Percentiles rank a stretch among this genome's conserved stretches.
Evolutionary conservation across 2,888 invertebrate species (phyloP).

Genomic region (Nemurella pictetii): DNA sequence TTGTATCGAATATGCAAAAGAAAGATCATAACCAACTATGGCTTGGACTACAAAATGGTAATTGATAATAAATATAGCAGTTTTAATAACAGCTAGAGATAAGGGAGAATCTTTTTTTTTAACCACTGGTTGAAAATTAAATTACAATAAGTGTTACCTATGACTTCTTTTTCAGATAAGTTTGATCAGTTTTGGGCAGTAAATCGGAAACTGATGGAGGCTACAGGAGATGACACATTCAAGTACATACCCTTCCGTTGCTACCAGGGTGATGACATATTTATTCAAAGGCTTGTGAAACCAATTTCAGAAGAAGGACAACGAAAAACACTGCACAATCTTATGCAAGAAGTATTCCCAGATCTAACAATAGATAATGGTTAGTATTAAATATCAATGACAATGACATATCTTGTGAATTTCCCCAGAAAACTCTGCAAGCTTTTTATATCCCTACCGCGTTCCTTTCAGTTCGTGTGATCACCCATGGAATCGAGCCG

Average conservation of each 20-base stretch:
- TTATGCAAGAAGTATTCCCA: constrained; percentile 72
- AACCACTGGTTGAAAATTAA: not conserved
- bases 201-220: constrained; percentile 93
- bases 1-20: constrained; percentile 90
- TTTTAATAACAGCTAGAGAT: constrained; percentile 2
- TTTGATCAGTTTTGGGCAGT: constrained; percentile 99
- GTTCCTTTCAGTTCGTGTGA: constrained; percentile 66
- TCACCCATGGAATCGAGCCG: constrained; percentile 88
- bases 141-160: not conserved
- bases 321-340: constrained; percentile 70
- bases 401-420: constrained; percentile 27
- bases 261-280: constrained; percentile 72
- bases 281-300: constrained; percentile 73
- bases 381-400: constrained; percentile 18
- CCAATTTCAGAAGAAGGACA: constrained; percentile 76
- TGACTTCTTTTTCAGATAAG: constrained; percentile 72
- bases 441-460: not conserved
- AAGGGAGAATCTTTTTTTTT: not conserved
- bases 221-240: constrained; percentile 77
- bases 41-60: constrained; percentile 91
- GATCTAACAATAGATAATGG: constrained; percentile 49
- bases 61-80: constrained; percentile 34
- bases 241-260: constrained; percentile 89
- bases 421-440: constrained; percentile 40
- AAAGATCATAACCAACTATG: constrained; percentile 97